These are phyloP conservation scores for Rotaria sp. DNA, from an alignment of 2,888 invertebrate species.

Conservation along the genomic window DNA sequence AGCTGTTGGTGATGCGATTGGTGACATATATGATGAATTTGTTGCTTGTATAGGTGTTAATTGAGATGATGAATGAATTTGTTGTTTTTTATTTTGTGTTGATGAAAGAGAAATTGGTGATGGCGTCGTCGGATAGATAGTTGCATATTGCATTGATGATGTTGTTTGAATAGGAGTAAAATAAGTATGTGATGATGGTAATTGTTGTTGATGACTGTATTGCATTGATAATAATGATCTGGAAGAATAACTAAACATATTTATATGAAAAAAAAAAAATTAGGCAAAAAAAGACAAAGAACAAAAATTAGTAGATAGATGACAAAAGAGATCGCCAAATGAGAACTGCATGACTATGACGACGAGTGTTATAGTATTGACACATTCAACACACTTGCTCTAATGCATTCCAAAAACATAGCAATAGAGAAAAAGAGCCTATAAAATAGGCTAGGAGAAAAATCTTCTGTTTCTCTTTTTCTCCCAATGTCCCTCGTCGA, in stretches of 20 bases:
- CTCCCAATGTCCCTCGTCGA: constrained; percentile 19
- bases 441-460: constrained; percentile 8
- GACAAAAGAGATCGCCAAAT: neutral
- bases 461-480: constrained; percentile 21
- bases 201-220: constrained; percentile 7
- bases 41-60: constrained; percentile 4
- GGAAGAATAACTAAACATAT: neutral
- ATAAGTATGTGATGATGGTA: neutral
- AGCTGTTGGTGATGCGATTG: neutral
- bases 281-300: neutral
- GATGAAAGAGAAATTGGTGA: neutral
- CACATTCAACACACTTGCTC: neutral
- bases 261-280: neutral
- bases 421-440: neutral
- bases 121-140: neutral
- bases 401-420: constrained; percentile 4
- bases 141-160: constrained; percentile 15
- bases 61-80: neutral
- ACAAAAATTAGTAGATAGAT: neutral
- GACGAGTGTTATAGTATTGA: constrained; percentile 19
- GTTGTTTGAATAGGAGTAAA: neutral
- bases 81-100: constrained; percentile 8
- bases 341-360: neutral
- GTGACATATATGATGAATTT: neutral
- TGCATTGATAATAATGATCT: neutral